Evolutionary conservation across 2,888 invertebrate species (phyloP).

Genomic region (Agonopterix alstromeriana): DNA sequence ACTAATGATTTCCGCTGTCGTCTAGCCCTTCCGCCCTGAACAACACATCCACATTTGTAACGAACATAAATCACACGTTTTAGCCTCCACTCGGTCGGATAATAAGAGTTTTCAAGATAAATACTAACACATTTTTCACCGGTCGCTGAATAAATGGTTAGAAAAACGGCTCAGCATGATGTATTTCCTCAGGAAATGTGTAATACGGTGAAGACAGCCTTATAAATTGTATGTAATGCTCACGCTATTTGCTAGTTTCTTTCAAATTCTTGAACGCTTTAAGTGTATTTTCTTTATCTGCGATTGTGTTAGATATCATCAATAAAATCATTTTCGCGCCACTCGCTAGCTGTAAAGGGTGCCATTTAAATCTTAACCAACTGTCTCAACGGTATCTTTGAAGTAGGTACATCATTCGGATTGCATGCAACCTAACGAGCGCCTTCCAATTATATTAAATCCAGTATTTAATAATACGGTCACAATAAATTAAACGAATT

Average conservation of each 20-base stretch:
- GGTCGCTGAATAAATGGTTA: conserved; percentile 42
- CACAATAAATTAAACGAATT: no score
- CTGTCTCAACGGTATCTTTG: no score
- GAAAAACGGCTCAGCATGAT: conserved; percentile 50
- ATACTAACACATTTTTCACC: conserved; percentile 41
- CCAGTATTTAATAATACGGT: no score
- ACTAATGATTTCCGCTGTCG: no score
- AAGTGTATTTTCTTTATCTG: background rate
- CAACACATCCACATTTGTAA: no score
- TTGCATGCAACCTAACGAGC: no score
- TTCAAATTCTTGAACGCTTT: background rate
- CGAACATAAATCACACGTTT: no score
- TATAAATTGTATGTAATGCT: conserved; percentile 47
- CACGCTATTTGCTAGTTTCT: conserved; percentile 32
- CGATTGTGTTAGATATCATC: background rate
- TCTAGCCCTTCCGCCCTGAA: no score
- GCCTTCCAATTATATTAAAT: no score
- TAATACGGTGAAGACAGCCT: conserved; percentile 45
- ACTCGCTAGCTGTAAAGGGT: background rate
- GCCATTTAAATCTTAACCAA: background rate
- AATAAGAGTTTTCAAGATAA: conserved; percentile 25
- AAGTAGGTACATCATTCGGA: no score
- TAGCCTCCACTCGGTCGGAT: background rate
- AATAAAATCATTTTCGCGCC: background rate
- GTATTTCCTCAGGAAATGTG: conserved; percentile 50